Base-by-base conservation (phyloP, 2,888 invertebrate species). In the Himalopsyche tibetana region DNA sequence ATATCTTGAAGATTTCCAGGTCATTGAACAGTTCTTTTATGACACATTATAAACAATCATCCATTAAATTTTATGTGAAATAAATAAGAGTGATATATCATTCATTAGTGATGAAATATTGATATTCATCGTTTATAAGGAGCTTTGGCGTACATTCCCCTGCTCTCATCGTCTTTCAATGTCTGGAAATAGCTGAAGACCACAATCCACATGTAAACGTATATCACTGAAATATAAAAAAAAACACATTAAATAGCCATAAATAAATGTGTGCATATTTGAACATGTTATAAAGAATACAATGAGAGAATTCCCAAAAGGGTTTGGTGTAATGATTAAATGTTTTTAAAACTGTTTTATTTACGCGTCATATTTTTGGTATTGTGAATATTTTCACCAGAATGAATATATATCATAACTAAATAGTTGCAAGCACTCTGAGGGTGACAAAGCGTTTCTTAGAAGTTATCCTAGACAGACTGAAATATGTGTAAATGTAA, bases 131-230 rank as follows among this genome's bases (percentile, higher is more conserved):
- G 87, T 81, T 87, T 85, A 90, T 96, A 96, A 0, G 96, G 96
- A 88, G 96, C 95, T 90, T 95, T 96, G 89, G 94, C 94, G 91
- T 96, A 96, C n/a, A 95, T 93, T 80, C 96, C 96, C 87, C 95
- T 92, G 89, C 95, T 94, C 89, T 95, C 95, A 87, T 95, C 94
- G 89, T 96, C 96, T 88, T 95, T 94, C 69, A 96, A 93, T 89
- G 95, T 94, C 89, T 95, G 94, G 91, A 96, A 97, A 91, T 96
- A 96, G 90, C 97, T 97, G 94, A 96, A 97, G 83, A 96, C 96
- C 83, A 97, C 97, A 89, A 95, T 94, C 97, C 97, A 97, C 91
- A 97, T 94, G 92, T 97, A 97, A 84, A 96, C 93, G 91, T 96
- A 96, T 55, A 97, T 92, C 89, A 95, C 97, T 97, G 94, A 80